Evolutionary conservation across 2,888 invertebrate species (phyloP), one percentile per base, ranked within the genome.

Genomic region (Cephus nigrinus): DNA sequence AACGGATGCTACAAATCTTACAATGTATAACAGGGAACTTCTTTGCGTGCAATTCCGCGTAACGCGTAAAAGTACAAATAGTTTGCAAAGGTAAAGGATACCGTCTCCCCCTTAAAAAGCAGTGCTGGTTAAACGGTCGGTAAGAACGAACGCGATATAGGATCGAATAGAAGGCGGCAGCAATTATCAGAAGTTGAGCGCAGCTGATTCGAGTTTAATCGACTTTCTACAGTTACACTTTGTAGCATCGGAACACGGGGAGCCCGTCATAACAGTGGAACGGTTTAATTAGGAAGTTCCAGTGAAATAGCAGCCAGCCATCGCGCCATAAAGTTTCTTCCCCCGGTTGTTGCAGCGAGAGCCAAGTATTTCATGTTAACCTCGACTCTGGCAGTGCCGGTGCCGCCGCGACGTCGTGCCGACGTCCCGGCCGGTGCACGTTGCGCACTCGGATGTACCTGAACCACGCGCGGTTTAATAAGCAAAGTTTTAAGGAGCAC

Each of bases 401-500:
- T 34, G 75, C 75, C 55, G 76, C 73, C 78, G 71, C 73, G 78
- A 55, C 40, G 40, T 2, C 40, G 40, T 23, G 40, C 40, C 40
- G 40, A 55, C 40, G 40, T 55, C 40, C 40, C 40, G 40, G 40
- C 40, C 40, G 40, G 34, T 76, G 77, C 83, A 80, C 78, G 79
- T 77, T n/a, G 74, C 79, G 79, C 80, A 82, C 81, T 79, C 80
- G 81, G 81, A 81, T 82, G 77, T 82, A 82, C 79, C 81, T 76
- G 83, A 83, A 82, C 82, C 79, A 78, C 79, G 79, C 77, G 82
- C 80, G 85, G 83, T 85, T 84, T 85, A 85, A 85, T 85, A 85
- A 85, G 85, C 85, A 84, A 84, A 84, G 84, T 84, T 84, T 84
- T 84, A 82, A 83, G 84, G 84, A 83, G 80, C 79, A 77, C 77